Evolutionary conservation across 2,113 vertebrate genomes (phyloP).

Genomic region (Petaurus breviceps): DNA sequence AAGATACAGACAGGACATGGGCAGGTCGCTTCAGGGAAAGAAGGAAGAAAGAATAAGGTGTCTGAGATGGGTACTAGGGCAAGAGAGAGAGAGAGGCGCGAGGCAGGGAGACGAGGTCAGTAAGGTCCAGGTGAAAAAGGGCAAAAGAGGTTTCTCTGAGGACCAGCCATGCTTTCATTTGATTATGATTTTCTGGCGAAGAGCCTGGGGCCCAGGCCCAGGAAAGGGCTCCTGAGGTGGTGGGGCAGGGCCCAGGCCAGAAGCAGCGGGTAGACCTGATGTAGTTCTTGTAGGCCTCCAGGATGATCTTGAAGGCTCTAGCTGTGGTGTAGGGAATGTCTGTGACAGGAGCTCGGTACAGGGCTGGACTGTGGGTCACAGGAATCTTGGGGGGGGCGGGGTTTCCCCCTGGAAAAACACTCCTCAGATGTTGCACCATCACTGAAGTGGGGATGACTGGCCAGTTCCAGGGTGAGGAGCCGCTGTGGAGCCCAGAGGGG

Average conservation of each 20-base stretch:
- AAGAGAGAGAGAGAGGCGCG: not conserved
- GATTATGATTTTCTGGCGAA: slow-evolving; percentile 90
- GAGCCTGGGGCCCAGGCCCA: slow-evolving; percentile 72
- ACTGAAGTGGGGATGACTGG: slow-evolving; percentile 82
- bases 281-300: slow-evolving; percentile 95
- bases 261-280: slow-evolving; percentile 88
- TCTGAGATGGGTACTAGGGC: not conserved
- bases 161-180: slow-evolving; percentile 83
- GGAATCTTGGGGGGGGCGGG: slow-evolving; percentile 86
- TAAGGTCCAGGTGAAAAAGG: not conserved
- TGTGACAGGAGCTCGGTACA: slow-evolving; percentile 95
- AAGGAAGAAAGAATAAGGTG: not conserved
- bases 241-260: slow-evolving; percentile 77
- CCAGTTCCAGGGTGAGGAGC: slow-evolving; percentile 13
- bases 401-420: slow-evolving; percentile 83
- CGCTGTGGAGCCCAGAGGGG: slow-evolving; percentile 75
- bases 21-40: not conserved
- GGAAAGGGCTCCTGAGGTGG: slow-evolving; percentile 74
- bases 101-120: fast-evolving
- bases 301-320: slow-evolving; percentile 95
- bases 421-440: slow-evolving; percentile 92
- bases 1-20: slow-evolving; percentile 57
- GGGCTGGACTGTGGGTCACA: slow-evolving; percentile 90
- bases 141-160: slow-evolving; percentile 56
- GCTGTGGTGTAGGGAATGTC: slow-evolving; percentile 95